Conservation (phyloP, 2,888 invertebrate species). For the Hypomecis atomaria region DNA sequence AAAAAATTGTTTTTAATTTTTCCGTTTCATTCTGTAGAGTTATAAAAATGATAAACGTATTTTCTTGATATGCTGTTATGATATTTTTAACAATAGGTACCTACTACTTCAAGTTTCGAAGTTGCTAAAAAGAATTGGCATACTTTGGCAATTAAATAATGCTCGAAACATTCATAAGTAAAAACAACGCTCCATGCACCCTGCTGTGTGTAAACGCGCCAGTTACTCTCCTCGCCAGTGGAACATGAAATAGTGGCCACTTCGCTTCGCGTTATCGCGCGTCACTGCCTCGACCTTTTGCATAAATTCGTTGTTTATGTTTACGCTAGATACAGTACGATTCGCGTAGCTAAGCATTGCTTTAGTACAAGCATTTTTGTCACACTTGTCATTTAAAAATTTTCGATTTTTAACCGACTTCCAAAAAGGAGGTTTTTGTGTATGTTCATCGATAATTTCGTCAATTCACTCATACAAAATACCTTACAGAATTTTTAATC, state of each 20-base stretch:
- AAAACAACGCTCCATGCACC: conserved; percentile 25
- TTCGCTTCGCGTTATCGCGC: conserved; percentile 22
- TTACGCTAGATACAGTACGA: conserved; percentile 18
- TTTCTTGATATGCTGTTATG: too few relatives aligned
- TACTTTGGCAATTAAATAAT: background rate
- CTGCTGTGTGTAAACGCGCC: conserved; percentile 24
- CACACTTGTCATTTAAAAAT: background rate
- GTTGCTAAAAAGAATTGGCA: conserved; percentile 14
- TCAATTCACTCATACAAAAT: too few relatives aligned
- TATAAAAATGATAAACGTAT: too few relatives aligned
- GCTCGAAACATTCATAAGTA: conserved; percentile 4
- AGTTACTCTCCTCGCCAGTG: conserved; percentile 24
- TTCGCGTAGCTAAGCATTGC: background rate
- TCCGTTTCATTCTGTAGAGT: too few relatives aligned
- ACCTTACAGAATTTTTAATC: too few relatives aligned
- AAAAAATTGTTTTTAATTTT: too few relatives aligned
- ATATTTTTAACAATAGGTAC: too few relatives aligned
- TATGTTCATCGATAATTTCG: too few relatives aligned
- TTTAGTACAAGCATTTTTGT: background rate
- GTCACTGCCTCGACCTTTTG: conserved; percentile 26
- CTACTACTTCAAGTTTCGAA: too few relatives aligned
- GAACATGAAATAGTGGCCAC: conserved; percentile 31
- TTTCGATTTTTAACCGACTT: too few relatives aligned
- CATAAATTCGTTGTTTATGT: conserved; percentile 18
- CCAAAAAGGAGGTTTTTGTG: too few relatives aligned